Base-by-base conservation (phyloP, 2,797 vertebrate species). In the Lagocephalus sceleratus region DNA sequence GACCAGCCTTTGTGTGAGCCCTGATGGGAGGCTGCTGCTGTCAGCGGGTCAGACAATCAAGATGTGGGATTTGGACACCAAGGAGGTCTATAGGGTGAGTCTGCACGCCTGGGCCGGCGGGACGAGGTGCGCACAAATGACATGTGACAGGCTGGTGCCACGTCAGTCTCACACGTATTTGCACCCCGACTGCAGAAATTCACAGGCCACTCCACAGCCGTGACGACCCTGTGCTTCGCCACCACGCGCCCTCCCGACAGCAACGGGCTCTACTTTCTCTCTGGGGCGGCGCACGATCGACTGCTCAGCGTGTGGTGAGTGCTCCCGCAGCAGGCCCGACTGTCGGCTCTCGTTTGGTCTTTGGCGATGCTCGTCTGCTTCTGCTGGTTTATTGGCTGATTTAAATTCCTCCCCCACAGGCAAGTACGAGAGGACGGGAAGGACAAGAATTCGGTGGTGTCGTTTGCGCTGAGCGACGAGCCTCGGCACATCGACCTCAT, bases 21-120 rank as follows among this genome's bases (percentile, higher is more conserved):
- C 95, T n/a, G 94, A 98, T 68, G 97, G 97, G 26, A 97, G 94
- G 77, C 92, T 97, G 84, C 87, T 99, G 76, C 93, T 99, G 25
- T 98, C 97, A 52, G 97, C 95, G 0, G 96, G 96, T 67, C 93
- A 92, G 83, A 90, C 89, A 54, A 99, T 99, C 89, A 99, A 98
- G 84, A 93, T 99, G 88, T 99, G 97, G 97, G 91, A 96, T 89
- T 88, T 99, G 88, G 95, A 96, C 85, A 97, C 95, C 85, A 99
- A 98, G 91, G 94, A 94, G 90, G 79, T 98, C 81, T 97, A 92
- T 88, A 94, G 94, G 92, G 97, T 99, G 83, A 92, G 94, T 88
- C 10, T 52, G 17, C 5, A 17, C 32, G 22, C 17, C 10, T 16
- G 32, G 1, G 32, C 12, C 23, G 23, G 4, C 14, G 32, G 4